phyloP scores from a whole-genome alignment of 1,140 invertebrate species.

The Penaeus chinensis region DNA sequence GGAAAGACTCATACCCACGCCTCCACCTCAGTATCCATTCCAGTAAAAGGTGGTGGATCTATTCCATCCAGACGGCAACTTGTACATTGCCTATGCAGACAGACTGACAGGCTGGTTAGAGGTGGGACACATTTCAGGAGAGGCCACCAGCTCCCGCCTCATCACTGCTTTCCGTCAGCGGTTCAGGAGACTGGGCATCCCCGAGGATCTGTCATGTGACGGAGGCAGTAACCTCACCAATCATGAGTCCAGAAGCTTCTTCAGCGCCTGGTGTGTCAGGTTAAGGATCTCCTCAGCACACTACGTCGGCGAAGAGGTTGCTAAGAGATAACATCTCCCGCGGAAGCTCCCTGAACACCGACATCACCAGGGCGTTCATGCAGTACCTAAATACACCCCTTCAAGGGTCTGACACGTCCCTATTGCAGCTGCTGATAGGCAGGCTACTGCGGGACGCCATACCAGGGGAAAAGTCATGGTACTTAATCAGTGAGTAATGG shows the following conservation, averaged over 20 bases:
- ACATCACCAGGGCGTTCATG: neutral
- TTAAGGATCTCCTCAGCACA: neutral
- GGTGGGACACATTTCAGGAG: no score
- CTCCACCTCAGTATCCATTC: neutral
- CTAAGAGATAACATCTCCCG: neutral
- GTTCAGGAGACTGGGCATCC: neutral
- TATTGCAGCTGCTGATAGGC: no score
- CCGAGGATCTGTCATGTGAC: neutral
- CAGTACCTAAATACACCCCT: neutral
- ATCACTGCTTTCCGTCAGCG: neutral
- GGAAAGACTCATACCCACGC: neutral
- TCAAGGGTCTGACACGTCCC: neutral
- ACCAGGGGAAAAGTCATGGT: no score
- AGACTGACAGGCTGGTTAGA: no score
- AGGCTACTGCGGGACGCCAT: no score
- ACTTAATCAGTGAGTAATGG: no score
- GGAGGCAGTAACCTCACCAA: neutral
- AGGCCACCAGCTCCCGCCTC: neutral
- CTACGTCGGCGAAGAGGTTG: neutral
- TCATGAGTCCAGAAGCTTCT: neutral
- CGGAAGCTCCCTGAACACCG: neutral
- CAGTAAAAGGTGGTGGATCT: constrained; percentile 2
- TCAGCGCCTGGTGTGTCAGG: neutral
- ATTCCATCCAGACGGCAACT: neutral
- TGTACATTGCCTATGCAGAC: neutral